These are phyloP conservation scores for Rhynchophorus ferrugineus DNA, from an alignment of 1,140 invertebrate species.

Conservation along the genomic window DNA sequence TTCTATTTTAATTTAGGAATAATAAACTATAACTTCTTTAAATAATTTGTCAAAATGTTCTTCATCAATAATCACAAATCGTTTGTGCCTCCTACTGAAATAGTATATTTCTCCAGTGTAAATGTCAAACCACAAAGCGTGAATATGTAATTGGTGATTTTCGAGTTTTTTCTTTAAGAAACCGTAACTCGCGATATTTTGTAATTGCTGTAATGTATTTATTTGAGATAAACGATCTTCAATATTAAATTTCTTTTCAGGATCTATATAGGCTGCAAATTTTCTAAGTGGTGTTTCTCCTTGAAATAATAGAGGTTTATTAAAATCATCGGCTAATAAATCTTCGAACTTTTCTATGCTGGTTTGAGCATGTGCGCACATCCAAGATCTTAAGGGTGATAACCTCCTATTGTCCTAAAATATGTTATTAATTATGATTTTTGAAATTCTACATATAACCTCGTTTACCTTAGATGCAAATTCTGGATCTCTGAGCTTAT, in stretches of 20 bases:
- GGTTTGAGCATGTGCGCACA: constrained; percentile 75
- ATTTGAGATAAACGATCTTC: constrained; percentile 94
- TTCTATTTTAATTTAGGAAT: no score
- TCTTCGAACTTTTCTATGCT: constrained; percentile 79
- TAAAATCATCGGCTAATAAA: constrained; percentile 59
- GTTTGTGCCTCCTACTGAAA: constrained; percentile 77
- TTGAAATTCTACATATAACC: not conserved
- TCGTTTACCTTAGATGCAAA: constrained; percentile 51
- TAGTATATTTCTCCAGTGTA: constrained; percentile 94
- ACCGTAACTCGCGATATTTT: constrained; percentile 90
- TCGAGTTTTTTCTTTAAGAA: constrained; percentile 80
- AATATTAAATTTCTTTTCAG: constrained; percentile 78
- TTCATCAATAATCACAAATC: constrained; percentile 80
- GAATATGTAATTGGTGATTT: constrained; percentile 76
- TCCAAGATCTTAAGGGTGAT: constrained; percentile 85
- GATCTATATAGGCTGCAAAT: constrained; percentile 91
- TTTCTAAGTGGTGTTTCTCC: constrained; percentile 77
- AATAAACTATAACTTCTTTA: constrained; percentile 71
- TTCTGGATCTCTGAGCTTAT: constrained; percentile 70
- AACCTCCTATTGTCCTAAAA: constrained; percentile 67
- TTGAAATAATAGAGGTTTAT: constrained; percentile 73
- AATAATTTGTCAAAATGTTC: constrained; percentile 63
- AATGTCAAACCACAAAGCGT: constrained; percentile 96
- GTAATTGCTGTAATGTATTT: constrained; percentile 88
- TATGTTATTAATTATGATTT: not conserved